Base-by-base conservation (phyloP, 2,888 invertebrate genomes). In the Serrognathus titanus region DNA sequence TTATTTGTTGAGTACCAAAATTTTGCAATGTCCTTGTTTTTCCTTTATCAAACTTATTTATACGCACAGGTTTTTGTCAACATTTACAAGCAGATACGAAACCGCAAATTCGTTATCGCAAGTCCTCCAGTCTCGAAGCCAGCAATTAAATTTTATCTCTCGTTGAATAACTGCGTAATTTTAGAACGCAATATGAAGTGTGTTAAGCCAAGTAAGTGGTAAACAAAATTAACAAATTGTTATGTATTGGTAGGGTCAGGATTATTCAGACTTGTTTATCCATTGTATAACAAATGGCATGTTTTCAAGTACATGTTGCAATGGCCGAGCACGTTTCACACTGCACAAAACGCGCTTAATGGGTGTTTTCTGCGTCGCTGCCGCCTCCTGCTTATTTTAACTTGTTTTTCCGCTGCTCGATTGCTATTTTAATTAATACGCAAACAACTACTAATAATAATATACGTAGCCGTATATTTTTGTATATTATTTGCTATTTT, bases 161-260 rank as follows among this genome's bases (percentile, higher is more conserved):
- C 12, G 39, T 11, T 39, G 11, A 39, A 39, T 11, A 39, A n/a
- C n/a, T 11, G 12, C 12, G 11, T 39, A 39, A 43, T 43, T 11
- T 43, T 43, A 43, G 20, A 43, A 16, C 43, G 43, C 43, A 43
- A 10, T 43, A 43, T 16, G 16, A 9, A 20, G 12, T 16, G 13
- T 43, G 20, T 20, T 12, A n/a, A 16, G 55, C 41, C 16, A 45
- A 39, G 36, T 10, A 31, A 37, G 43, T 43, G 24, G 50, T 55
- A 55, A 49, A 50, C 55, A 55, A 50, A 48, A 38, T 50, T 50
- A 48, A 55, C 55, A 50, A 50, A 50, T 55, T 55, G 45, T 50
- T 37, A 49, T 49, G 50, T 31, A 37, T 49, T 55, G 36, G 54
- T 41, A 49, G 48, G 55, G 50, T 55, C 55, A 50, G 50, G 55